Evolutionary conservation across 2,113 vertebrate genomes (phyloP).

Genomic region (Gopherus evgoodei): DNA sequence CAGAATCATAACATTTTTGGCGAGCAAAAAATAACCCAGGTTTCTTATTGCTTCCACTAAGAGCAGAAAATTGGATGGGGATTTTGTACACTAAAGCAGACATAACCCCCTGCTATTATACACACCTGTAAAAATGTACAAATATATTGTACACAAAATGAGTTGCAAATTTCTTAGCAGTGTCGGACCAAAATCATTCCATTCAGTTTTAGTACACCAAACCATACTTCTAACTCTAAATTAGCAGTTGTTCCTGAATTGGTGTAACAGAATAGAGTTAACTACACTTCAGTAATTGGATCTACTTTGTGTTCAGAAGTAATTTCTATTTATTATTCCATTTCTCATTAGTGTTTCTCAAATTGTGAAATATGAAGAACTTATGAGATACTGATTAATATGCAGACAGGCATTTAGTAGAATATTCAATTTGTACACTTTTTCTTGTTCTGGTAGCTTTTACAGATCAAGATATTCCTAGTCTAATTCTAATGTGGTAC

Average conservation of each 20-base stretch:
- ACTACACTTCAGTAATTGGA: neutral
- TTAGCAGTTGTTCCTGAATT: neutral
- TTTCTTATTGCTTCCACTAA: neutral
- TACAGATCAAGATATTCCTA: neutral
- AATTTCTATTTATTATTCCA: neutral
- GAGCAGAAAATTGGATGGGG: neutral
- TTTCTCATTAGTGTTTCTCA: neutral
- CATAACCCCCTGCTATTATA: neutral
- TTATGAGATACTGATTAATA: neutral
- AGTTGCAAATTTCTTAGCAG: neutral
- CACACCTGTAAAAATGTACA: neutral
- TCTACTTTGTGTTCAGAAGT: neutral
- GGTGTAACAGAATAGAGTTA: neutral
- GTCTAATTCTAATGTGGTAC: neutral
- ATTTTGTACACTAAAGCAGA: neutral
- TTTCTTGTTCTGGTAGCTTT: neutral
- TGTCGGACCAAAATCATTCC: neutral
- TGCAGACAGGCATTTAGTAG: neutral
- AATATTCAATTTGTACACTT: neutral
- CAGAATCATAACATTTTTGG: neutral
- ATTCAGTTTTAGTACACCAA: neutral
- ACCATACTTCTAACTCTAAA: neutral
- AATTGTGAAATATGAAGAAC: neutral
- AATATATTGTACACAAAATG: neutral
- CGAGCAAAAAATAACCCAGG: neutral